These are phyloP conservation scores for Drosophila fungiperda DNA, from an alignment of 2,888 invertebrate species.

Conservation along the genomic window DNA sequence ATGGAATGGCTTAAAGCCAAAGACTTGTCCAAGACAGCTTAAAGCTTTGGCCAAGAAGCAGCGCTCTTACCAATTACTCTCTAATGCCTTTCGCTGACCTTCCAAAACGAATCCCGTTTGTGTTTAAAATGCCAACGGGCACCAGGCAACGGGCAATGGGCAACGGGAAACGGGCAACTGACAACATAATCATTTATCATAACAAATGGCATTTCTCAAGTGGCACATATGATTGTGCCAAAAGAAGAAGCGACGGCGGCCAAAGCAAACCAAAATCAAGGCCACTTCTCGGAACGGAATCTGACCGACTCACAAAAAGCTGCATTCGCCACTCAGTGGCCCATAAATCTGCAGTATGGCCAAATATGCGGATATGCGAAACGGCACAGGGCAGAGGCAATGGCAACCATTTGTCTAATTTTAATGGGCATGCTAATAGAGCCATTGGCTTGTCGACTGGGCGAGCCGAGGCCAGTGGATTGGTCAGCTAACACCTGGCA, in stretches of 20 bases:
- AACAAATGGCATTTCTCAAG: conserved; percentile 75
- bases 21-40: conserved; percentile 32
- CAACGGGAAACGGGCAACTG: conserved; percentile 23
- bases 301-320: conserved; percentile 21
- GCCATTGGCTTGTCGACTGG: conserved; percentile 60
- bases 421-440: conserved; percentile 82
- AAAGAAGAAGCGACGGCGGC: neutral
- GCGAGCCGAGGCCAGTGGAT: conserved; percentile 24
- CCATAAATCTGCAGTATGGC: conserved; percentile 69
- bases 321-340: conserved; percentile 38
- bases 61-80: conserved; percentile 47
- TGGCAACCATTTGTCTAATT: conserved; percentile 80
- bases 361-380: conserved; percentile 74
- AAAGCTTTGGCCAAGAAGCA: conserved; percentile 23
- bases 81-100: conserved; percentile 67
- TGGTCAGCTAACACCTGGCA: conserved; percentile 72
- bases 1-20: conserved; percentile 32
- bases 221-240: conserved; percentile 74
- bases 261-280: conserved; percentile 42
- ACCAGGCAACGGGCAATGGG: conserved; percentile 14
- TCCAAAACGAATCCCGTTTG: conserved; percentile 46
- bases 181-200: conserved; percentile 78
- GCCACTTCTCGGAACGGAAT: conserved; percentile 20
- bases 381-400: conserved; percentile 50
- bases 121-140: conserved; percentile 29